These are phyloP conservation scores for Trichomycterus rosablanca DNA, from an alignment of 2,113 vertebrate species.

Conservation along the genomic window DNA sequence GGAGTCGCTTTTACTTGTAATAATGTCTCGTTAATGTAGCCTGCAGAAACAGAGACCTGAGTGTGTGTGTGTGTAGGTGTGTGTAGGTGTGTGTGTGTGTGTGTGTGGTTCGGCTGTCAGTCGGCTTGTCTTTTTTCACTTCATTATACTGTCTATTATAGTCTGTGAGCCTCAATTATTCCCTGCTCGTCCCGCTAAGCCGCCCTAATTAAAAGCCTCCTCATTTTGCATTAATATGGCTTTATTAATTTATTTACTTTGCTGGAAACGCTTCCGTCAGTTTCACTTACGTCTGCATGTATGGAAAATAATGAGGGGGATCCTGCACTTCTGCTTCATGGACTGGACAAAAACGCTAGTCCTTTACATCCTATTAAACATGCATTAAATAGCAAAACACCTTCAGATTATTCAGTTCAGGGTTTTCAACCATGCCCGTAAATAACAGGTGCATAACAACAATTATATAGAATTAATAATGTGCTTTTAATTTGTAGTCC, in stretches of 20 bases:
- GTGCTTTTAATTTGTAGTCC: too few relatives aligned
- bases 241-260: constrained; percentile 46
- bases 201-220: constrained; percentile 63
- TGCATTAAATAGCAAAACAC: too few relatives aligned
- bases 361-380: too few relatives aligned
- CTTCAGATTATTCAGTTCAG: too few relatives aligned
- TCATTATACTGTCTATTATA: constrained; percentile 68
- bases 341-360: constrained; percentile 4
- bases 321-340: constrained; percentile 28
- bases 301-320: constrained; percentile 17
- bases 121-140: constrained; percentile 56
- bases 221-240: constrained; percentile 55
- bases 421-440: too few relatives aligned
- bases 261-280: constrained; percentile 39
- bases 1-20: too few relatives aligned
- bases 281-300: constrained; percentile 46
- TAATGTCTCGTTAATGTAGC: too few relatives aligned
- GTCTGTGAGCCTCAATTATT: constrained; percentile 62
- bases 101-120: constrained; percentile 33
- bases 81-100: too few relatives aligned
- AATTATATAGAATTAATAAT: too few relatives aligned
- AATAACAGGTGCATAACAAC: too few relatives aligned
- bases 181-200: constrained; percentile 60
- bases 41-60: too few relatives aligned
- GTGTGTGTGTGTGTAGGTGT: background rate